Percentiles rank a stretch among this genome's conserved stretches.
These are phyloP conservation scores for Solea senegalensis DNA, from an alignment of 2,113 vertebrate species.

Conservation along the genomic window DNA sequence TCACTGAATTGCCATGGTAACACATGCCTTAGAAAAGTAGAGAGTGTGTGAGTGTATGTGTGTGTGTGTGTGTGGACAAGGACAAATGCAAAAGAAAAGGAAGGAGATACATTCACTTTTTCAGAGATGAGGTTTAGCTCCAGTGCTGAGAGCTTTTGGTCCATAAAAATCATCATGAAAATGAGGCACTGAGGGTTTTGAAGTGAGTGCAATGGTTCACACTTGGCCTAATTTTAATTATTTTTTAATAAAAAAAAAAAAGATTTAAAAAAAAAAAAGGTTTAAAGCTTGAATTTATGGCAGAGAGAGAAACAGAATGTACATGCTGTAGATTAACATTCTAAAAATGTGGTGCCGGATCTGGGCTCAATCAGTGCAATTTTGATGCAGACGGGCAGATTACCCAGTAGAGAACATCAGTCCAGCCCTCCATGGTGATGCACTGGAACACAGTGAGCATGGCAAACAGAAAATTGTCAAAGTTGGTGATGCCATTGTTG, in stretches of 20 bases:
- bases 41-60: conserved; percentile 9
- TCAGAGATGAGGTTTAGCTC: conserved; percentile 43
- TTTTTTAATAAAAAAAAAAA: too few species aligned
- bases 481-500: conserved; percentile 98
- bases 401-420: conserved; percentile 98
- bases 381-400: conserved; percentile 12
- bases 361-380: neutral
- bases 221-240: neutral
- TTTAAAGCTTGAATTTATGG: too few species aligned
- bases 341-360: neutral
- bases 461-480: conserved; percentile 97
- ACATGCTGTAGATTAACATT: neutral
- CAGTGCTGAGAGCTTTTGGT: conserved; percentile 18
- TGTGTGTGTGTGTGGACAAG: conserved; percentile 8
- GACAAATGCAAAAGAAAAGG: conserved; percentile 13
- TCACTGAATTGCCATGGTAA: conserved; percentile 70
- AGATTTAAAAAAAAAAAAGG: too few species aligned
- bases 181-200: conserved; percentile 39
- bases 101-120: conserved; percentile 39
- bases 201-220: conserved; percentile 3
- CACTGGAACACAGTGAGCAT: conserved; percentile 99
- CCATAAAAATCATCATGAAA: conserved; percentile 38
- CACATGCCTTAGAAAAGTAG: conserved; percentile 41
- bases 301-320: neutral
- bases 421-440: conserved; percentile 99